phyloP scores from a whole-genome alignment of 2,113 vertebrate genomes.

The Azemiops feae region DNA sequence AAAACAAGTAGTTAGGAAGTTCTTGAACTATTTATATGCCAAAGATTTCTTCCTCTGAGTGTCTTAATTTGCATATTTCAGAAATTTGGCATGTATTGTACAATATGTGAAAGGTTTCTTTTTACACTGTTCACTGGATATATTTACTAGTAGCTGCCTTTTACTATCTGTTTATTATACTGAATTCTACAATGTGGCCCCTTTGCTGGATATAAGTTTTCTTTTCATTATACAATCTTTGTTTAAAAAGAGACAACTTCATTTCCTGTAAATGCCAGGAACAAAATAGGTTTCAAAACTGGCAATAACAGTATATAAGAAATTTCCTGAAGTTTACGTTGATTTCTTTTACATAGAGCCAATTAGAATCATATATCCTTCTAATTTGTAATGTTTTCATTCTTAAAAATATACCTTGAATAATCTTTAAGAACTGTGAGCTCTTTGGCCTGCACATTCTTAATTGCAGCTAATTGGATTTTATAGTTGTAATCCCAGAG shows the following conservation, averaged over 20 bases:
- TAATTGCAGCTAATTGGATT: slow-evolving; percentile 5
- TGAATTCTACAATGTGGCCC: slow-evolving; percentile 36
- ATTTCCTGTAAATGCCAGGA: slow-evolving; percentile 57
- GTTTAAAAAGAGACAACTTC: slow-evolving; percentile 51
- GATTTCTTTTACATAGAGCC: slow-evolving; percentile 30
- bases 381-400: neutral
- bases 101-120: neutral
- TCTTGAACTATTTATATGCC: neutral
- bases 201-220: slow-evolving; percentile 25
- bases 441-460: neutral
- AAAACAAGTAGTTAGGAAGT: neutral
- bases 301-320: slow-evolving; percentile 2
- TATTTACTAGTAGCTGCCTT: neutral
- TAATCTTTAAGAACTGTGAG: neutral
- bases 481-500: slow-evolving; percentile 13
- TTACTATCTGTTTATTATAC: slow-evolving; percentile 25
- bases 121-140: slow-evolving; percentile 38
- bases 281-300: slow-evolving; percentile 24
- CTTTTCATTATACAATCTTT: slow-evolving; percentile 44
- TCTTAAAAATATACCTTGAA: neutral
- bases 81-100: slow-evolving; percentile 11
- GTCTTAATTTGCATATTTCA: neutral
- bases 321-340: slow-evolving; percentile 16
- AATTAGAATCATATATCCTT: neutral
- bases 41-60: neutral